phyloP scores from a whole-genome alignment of 2,888 invertebrate genomes.

The Oxyscelio sp. region DNA sequence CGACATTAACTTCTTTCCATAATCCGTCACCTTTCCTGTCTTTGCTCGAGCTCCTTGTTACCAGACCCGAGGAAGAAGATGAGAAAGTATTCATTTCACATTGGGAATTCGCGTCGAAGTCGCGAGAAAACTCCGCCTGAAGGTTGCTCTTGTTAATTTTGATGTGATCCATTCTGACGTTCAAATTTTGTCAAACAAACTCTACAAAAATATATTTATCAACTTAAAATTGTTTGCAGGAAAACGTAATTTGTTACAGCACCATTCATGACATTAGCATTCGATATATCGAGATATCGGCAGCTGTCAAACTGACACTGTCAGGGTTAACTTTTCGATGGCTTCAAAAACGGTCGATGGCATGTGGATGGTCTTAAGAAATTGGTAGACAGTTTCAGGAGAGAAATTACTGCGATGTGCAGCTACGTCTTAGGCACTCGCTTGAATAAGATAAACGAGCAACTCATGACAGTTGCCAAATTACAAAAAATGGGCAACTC shows the following conservation, averaged over 20 bases:
- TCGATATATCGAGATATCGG: slow-evolving; percentile 31
- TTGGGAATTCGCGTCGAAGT: neutral
- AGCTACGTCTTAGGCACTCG: slow-evolving; percentile 34
- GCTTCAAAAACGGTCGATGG: neutral
- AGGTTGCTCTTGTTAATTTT: neutral
- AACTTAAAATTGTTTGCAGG: neutral
- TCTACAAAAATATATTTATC: neutral
- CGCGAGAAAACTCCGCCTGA: neutral
- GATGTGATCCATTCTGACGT: neutral
- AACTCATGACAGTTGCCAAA: slow-evolving; percentile 29
- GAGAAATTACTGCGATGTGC: slow-evolving; percentile 38
- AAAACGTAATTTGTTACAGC: too few species aligned
- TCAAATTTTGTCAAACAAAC: neutral
- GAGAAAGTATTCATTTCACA: slow-evolving; percentile 5
- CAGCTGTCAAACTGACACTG: neutral
- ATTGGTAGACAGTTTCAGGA: neutral
- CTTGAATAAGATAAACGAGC: slow-evolving; percentile 57
- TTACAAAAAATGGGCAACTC: slow-evolving; percentile 33
- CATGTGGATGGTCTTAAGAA: neutral
- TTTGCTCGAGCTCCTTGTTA: neutral
- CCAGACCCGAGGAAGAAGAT: neutral
- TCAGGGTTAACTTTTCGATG: neutral
- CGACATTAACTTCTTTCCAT: neutral
- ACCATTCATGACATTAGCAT: slow-evolving; percentile 14
- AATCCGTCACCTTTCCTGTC: neutral